These are phyloP conservation scores for Mormyrus lacerda DNA, from an alignment of 2,113 vertebrate genomes.

Conservation along the genomic window DNA sequence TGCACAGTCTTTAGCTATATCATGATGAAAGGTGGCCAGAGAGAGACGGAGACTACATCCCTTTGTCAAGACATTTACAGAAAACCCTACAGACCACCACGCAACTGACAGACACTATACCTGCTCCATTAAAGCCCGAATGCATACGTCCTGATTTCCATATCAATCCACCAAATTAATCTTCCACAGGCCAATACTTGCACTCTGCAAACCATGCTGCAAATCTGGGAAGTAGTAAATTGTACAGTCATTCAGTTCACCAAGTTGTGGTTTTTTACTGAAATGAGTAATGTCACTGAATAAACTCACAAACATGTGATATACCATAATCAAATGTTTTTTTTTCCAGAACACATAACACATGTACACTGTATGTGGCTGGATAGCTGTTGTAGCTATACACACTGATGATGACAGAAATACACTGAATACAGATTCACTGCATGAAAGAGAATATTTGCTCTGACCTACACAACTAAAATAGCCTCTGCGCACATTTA, in stretches of 20 bases:
- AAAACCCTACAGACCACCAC: neutral
- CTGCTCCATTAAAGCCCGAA: neutral
- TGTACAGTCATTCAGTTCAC: neutral
- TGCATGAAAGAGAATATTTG: neutral
- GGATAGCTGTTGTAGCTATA: neutral
- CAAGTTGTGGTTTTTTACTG: neutral
- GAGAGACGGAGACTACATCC: neutral
- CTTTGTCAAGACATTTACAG: neutral
- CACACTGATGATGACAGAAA: neutral
- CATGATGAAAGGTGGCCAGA: neutral
- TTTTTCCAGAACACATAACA: neutral
- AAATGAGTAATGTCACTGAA: neutral
- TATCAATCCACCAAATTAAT: neutral
- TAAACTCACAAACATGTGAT: neutral
- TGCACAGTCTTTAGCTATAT: neutral
- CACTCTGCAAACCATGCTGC: neutral
- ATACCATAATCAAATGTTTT: neutral
- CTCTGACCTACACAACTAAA: neutral
- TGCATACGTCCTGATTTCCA: neutral
- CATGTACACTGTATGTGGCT: neutral
- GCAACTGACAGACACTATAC: neutral
- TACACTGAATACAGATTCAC: neutral
- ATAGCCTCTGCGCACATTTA: neutral
- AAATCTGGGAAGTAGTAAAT: neutral
- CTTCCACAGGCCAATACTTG: neutral